Evolutionary conservation across 2,888 invertebrate species (phyloP).

Genomic region (Conus canariensis): DNA sequence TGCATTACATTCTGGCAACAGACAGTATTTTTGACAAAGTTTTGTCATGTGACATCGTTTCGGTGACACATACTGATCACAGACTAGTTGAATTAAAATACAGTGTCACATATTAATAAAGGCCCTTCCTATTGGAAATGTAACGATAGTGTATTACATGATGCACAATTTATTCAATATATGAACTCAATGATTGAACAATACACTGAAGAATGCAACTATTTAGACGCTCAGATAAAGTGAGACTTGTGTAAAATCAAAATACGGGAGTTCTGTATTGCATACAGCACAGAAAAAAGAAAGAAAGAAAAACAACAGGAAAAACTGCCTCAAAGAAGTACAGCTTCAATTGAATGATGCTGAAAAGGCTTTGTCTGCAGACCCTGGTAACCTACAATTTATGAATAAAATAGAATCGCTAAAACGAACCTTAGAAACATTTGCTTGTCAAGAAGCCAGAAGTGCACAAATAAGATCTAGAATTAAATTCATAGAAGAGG

Average conservation of each 20-base stretch:
- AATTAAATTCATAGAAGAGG: background rate
- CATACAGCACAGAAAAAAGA: background rate
- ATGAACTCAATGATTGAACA: background rate
- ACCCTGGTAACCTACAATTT: background rate
- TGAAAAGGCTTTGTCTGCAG: background rate
- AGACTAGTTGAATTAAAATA: background rate
- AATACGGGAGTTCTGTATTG: background rate
- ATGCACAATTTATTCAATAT: background rate
- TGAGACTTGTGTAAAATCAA: background rate
- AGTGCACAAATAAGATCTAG: background rate
- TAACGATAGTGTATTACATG: background rate
- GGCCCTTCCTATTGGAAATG: background rate
- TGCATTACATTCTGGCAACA: background rate
- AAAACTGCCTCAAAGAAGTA: background rate
- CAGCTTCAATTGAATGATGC: background rate
- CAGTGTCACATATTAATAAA: background rate
- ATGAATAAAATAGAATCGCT: background rate
- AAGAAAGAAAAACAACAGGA: no score
- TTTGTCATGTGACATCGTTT: background rate
- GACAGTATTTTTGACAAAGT: background rate
- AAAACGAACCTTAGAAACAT: background rate
- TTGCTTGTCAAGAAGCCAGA: background rate
- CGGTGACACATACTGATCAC: background rate
- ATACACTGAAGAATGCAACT: background rate
- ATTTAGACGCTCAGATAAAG: background rate